Base-by-base conservation (phyloP, 2,797 vertebrate species). In the Cuniculus paca region DNA sequence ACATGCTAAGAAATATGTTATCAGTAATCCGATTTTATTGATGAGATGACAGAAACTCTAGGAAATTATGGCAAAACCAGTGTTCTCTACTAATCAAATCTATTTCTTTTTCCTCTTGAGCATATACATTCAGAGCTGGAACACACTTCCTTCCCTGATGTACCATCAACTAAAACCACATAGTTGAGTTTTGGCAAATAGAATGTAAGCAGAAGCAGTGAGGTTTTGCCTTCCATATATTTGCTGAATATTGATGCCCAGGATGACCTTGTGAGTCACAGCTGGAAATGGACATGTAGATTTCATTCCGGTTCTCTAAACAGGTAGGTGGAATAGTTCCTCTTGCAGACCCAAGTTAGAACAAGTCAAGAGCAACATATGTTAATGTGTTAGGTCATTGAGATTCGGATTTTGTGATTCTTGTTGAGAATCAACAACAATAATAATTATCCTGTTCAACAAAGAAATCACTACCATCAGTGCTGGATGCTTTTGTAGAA, bases 361-460 rank as follows among this genome's bases (percentile, higher is more conserved):
- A 89, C 22, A 45, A 52, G 56, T 39, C 22, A 50, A 93, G 22
- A 82, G 0, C 7, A 74, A 60, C 48, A 65, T 42, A 83, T 22
- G 91, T 78, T 39, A 80, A 52, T 68, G 16, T 2, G 24, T 81
- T 91, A 77, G 54, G 16, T 92, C 39, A 34, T 10, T 88, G 75
- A 92, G n/a, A 86, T 86, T 96, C 96, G 88, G 90, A 78, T 84
- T 45, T 88, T 28, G 22, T 12, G n/a, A 72, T 89, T 91, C 74
- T 93, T 95, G 17, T 50, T 79, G 50, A 63, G 39, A 95, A 60
- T 2, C 50, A 95, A 36, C 0, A 90, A 52, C 8, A 65, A 31
- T 60, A 42, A 92, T 90, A 85, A 82, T 92, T 81, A 90, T 78
- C 61, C 7, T 91, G 17, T 2, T 79, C 78, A 77, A 82, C 39